Conservation (phyloP, 2,888 invertebrate genomes). For the Dexiosoma caninum region DNA sequence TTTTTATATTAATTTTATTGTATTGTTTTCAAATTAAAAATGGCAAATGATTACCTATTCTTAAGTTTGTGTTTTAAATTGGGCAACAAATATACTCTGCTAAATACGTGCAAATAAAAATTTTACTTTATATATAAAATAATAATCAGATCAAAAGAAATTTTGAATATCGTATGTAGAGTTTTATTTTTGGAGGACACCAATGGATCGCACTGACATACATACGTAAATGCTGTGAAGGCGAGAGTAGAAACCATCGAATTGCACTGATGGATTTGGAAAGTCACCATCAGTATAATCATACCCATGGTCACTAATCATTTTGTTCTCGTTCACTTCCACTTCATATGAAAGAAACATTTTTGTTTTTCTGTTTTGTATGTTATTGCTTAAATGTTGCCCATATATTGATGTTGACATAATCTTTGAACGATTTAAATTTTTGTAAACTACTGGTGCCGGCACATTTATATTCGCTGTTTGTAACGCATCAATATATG, state of each 20-base stretch:
- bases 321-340: conserved; percentile 10
- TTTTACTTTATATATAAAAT: too few relatives aligned
- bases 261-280: conserved; percentile 23
- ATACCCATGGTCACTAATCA: conserved; percentile 30
- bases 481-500: conserved; percentile 82
- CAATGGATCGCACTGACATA: conserved; percentile 72
- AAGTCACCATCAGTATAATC: conserved; percentile 9
- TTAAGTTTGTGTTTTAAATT: too few relatives aligned
- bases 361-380: background rate
- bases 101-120: too few relatives aligned
- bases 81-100: too few relatives aligned
- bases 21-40: too few relatives aligned
- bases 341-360: background rate
- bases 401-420: background rate
- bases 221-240: conserved; percentile 75
- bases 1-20: too few relatives aligned
- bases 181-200: too few relatives aligned
- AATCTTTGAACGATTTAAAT: conserved; percentile 66
- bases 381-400: background rate
- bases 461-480: conserved; percentile 83
- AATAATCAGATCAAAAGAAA: too few relatives aligned
- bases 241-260: conserved; percentile 72
- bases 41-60: too few relatives aligned
- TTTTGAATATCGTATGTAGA: too few relatives aligned
- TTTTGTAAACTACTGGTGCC: conserved; percentile 78